Conservation (phyloP, 1,140 invertebrate species). For the Kradibia gibbosae region DNA sequence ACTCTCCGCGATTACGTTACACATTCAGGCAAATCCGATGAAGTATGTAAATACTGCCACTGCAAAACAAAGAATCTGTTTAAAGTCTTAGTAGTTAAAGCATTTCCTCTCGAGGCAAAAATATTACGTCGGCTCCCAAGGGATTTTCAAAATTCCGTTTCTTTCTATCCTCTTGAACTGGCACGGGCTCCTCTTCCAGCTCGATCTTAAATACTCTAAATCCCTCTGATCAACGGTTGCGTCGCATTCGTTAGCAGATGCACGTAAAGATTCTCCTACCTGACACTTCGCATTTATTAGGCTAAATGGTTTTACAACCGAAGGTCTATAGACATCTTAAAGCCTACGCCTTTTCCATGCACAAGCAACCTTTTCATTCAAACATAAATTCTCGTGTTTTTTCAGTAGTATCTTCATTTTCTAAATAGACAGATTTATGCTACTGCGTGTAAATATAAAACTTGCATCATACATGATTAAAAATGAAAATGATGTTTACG, state of each 20-base stretch:
- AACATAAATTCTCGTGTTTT: too few species aligned
- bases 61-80: not conserved
- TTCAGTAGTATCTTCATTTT: too few species aligned
- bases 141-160: not conserved
- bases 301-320: not conserved
- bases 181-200: too few species aligned
- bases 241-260: conserved; percentile 9
- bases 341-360: not conserved
- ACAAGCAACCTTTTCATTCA: not conserved
- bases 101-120: not conserved
- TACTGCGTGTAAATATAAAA: not conserved
- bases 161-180: not conserved
- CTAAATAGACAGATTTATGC: too few species aligned
- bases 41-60: not conserved
- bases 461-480: not conserved
- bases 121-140: not conserved
- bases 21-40: not conserved
- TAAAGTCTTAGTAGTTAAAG: too few species aligned
- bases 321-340: not conserved
- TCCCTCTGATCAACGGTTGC: not conserved
- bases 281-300: not conserved
- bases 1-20: too few species aligned
- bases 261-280: not conserved
- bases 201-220: not conserved
- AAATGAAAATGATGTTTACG: not conserved